Conservation (phyloP, 2,888 invertebrate genomes). For the Drosophila rubida region DNA sequence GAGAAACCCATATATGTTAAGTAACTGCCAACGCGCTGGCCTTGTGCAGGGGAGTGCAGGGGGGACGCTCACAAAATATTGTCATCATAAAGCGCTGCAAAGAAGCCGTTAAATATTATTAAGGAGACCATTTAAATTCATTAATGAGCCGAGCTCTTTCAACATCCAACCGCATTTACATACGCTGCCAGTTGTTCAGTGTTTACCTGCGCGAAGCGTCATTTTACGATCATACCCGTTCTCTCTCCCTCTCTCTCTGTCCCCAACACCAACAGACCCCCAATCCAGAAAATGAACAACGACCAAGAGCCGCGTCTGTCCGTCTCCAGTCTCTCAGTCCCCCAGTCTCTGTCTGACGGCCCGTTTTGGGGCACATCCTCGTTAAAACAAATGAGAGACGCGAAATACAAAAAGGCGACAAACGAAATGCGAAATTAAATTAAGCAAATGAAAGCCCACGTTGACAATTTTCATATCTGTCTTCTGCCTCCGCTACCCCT, state of each 20-base stretch:
- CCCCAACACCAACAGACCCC: background rate
- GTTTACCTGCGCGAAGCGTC: slow-evolving; percentile 58
- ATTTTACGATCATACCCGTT: slow-evolving; percentile 47
- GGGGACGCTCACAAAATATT: slow-evolving; percentile 77
- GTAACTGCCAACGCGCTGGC: slow-evolving; percentile 30
- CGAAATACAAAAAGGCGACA: slow-evolving; percentile 64
- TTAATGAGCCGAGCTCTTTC: slow-evolving; percentile 82
- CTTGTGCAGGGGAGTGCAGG: background rate
- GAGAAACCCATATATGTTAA: slow-evolving; percentile 64
- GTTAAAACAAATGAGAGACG: slow-evolving; percentile 67
- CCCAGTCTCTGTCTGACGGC: slow-evolving; percentile 6
- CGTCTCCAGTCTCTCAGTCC: slow-evolving; percentile 18
- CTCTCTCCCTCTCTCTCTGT: background rate
- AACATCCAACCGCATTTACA: slow-evolving; percentile 40
- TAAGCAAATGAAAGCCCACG: slow-evolving; percentile 81
- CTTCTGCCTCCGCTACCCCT: background rate
- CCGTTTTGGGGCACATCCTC: slow-evolving; percentile 51
- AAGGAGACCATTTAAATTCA: slow-evolving; percentile 85
- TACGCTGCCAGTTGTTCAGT: slow-evolving; percentile 45
- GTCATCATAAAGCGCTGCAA: slow-evolving; percentile 84
- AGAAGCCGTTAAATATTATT: slow-evolving; percentile 84
- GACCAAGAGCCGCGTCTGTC: slow-evolving; percentile 44
- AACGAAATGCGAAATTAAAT: slow-evolving; percentile 72
- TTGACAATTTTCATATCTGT: slow-evolving; percentile 81
- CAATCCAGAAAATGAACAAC: slow-evolving; percentile 73